Evolutionary conservation across 2,797 vertebrate species (phyloP).

Genomic region (Glossophaga mutica): DNA sequence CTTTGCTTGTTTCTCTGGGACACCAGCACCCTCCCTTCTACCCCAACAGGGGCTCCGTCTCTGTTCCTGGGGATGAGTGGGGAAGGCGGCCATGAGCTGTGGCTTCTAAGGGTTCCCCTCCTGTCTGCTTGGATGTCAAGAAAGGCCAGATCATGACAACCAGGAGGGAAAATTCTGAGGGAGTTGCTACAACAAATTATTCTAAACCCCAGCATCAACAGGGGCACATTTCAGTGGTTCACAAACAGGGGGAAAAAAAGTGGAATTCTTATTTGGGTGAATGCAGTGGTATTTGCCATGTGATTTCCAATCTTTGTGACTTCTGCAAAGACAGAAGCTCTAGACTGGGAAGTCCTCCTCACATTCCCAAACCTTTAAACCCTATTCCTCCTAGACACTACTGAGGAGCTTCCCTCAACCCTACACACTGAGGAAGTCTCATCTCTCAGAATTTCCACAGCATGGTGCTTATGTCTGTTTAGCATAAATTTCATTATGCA

Average conservation of each 20-base stretch:
- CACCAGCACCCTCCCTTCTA: not conserved
- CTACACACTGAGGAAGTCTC: not conserved
- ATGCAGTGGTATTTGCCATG: not conserved
- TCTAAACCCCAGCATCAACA: not conserved
- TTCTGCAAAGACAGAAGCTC: not conserved
- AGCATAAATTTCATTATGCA: not conserved
- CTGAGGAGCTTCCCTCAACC: not conserved
- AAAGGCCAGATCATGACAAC: not conserved
- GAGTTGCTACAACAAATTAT: conserved; percentile 15
- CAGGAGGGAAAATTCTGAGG: not conserved
- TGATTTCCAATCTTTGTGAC: not conserved
- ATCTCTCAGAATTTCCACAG: not conserved
- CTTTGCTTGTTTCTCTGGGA: not conserved
- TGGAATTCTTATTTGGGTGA: not conserved
- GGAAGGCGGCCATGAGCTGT: not conserved
- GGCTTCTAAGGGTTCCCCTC: not conserved
- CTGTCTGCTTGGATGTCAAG: not conserved
- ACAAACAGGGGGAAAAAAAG: not conserved
- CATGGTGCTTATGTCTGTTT: not conserved
- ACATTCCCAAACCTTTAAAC: not conserved
- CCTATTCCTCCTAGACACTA: not conserved
- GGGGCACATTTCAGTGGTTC: not conserved
- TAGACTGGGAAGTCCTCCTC: not conserved
- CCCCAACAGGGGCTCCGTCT: not conserved
- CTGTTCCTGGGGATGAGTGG: not conserved